Percentiles rank a stretch among this genome's conserved stretches.
Conservation (phyloP, 2,888 invertebrate species). For the Tipula helvola region DNA sequence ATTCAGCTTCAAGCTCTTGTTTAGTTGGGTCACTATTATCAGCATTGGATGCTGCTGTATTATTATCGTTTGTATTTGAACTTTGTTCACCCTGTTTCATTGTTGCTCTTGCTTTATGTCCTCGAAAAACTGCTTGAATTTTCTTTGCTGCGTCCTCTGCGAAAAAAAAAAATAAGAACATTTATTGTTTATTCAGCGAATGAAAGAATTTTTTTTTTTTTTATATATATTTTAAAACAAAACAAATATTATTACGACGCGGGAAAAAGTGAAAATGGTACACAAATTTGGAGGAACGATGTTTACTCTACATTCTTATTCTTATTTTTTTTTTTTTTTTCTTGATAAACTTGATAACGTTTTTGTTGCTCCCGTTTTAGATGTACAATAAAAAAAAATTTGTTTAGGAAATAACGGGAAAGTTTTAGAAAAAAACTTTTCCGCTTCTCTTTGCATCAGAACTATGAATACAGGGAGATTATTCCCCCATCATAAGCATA, state of each 20-base stretch:
- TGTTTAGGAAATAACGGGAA: background rate
- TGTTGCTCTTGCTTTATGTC: slow-evolving; percentile 64
- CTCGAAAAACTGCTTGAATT: slow-evolving; percentile 81
- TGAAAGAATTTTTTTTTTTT: background rate
- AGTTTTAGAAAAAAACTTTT: background rate
- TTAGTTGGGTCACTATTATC: slow-evolving; percentile 45
- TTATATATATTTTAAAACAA: background rate
- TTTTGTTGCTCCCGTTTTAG: background rate
- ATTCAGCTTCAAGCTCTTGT: slow-evolving; percentile 65
- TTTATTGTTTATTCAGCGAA: background rate
- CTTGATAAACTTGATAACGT: background rate
- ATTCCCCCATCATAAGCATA: background rate
- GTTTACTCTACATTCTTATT: background rate
- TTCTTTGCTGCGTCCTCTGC: slow-evolving; percentile 59
- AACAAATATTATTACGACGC: background rate
- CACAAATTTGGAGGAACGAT: background rate
- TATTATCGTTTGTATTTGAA: slow-evolving; percentile 25
- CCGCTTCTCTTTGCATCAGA: background rate
- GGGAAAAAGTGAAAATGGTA: background rate
- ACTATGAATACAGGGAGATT: background rate
- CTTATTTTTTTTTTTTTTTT: background rate
- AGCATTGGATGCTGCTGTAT: slow-evolving; percentile 19
- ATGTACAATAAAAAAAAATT: background rate
- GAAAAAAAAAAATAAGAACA: slow-evolving; percentile 18
- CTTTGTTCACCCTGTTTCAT: slow-evolving; percentile 48